phyloP scores from a whole-genome alignment of 1,140 invertebrate genomes.

The Drosophila prosaltans region DNA sequence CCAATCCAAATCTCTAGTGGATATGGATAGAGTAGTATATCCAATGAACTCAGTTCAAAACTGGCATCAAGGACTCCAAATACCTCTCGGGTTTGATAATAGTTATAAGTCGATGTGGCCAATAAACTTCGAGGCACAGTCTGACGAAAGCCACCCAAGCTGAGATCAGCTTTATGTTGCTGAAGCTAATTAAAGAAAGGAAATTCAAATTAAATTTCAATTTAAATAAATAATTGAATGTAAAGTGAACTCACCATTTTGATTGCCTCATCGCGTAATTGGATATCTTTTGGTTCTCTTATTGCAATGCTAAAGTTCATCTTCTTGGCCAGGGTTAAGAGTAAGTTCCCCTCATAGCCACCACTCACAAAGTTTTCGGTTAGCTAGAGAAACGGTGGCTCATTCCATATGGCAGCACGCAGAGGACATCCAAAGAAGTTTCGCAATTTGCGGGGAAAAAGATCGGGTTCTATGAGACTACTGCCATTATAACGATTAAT shows the following conservation, averaged over 20 bases:
- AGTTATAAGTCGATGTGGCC: slow-evolving; percentile 58
- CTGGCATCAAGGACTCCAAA: slow-evolving; percentile 44
- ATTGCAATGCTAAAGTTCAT: slow-evolving; percentile 54
- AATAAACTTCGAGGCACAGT: slow-evolving; percentile 36
- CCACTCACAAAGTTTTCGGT: slow-evolving; percentile 10
- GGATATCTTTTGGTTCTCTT: not conserved
- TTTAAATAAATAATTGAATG: not conserved
- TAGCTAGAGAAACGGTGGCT: slow-evolving; percentile 59
- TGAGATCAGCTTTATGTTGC: slow-evolving; percentile 46
- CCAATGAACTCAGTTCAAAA: slow-evolving; percentile 57
- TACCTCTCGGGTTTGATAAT: slow-evolving; percentile 52
- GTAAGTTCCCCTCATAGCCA: slow-evolving; percentile 59
- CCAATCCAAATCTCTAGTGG: slow-evolving; percentile 50
- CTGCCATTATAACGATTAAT: slow-evolving; percentile 70
- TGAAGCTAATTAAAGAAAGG: slow-evolving; percentile 33
- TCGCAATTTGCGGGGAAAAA: slow-evolving; percentile 65
- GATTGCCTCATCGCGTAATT: slow-evolving; percentile 23
- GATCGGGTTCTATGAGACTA: slow-evolving; percentile 25
- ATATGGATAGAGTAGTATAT: slow-evolving; percentile 62
- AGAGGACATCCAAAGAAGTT: slow-evolving; percentile 65
- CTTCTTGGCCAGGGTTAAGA: slow-evolving; percentile 47
- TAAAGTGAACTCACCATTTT: slow-evolving; percentile 39
- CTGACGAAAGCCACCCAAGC: slow-evolving; percentile 54
- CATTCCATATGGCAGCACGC: slow-evolving; percentile 50
- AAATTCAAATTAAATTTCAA: not conserved